A percentile compares a stretch with the other conserved stretches of the same genome.
Evolutionary conservation across 2,888 invertebrate species (phyloP).

Genomic region (Sicus ferrugineus): DNA sequence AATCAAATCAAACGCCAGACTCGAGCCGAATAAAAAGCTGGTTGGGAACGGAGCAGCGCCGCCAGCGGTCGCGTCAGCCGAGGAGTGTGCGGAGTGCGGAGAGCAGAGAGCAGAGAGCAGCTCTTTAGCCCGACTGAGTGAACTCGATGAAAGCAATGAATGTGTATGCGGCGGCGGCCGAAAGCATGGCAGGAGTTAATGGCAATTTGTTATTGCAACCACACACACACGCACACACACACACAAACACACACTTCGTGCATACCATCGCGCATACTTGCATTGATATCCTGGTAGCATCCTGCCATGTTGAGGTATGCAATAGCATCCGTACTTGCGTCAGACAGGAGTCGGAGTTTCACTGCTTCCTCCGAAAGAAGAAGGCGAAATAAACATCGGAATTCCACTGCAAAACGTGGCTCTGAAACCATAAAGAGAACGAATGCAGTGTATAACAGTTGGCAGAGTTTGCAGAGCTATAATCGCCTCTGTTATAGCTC

Average conservation of each 20-base stretch:
- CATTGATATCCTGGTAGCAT: background rate
- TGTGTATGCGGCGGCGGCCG: background rate
- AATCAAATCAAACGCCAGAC: conserved; percentile 52
- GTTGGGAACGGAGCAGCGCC: background rate
- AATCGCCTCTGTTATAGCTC: background rate
- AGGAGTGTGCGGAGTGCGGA: background rate
- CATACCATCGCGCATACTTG: background rate
- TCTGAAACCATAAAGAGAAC: background rate
- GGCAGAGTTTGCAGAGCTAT: too few species aligned
- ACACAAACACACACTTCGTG: background rate
- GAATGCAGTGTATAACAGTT: background rate
- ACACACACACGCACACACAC: background rate
- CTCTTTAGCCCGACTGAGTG: background rate
- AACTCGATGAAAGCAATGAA: conserved; percentile 2
- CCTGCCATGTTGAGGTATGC: conserved; percentile 9
- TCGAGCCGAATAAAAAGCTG: conserved; percentile 44
- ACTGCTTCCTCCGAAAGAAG: too few species aligned
- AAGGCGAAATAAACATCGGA: too few species aligned
- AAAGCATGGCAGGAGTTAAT: conserved; percentile 20
- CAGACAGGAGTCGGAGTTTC: background rate
- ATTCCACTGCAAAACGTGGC: too few species aligned
- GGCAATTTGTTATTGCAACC: conserved; percentile 6
- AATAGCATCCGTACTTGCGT: background rate
- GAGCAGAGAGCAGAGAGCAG: background rate
- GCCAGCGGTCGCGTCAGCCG: background rate